These are phyloP conservation scores for Chrysolina oricalcia DNA, from an alignment of 2,888 invertebrate species.

Conservation along the genomic window DNA sequence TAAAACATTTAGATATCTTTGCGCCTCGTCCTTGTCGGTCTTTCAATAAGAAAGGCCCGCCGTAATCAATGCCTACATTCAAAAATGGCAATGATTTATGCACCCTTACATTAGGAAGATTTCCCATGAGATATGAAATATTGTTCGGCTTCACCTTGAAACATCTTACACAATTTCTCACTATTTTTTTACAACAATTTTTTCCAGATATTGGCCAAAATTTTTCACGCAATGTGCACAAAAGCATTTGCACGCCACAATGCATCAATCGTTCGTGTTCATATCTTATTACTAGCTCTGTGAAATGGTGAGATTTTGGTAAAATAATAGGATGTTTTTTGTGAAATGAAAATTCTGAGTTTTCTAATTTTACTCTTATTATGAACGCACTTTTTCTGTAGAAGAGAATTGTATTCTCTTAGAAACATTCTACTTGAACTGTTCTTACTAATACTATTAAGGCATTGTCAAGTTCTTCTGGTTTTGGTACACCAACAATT, in stretches of 20 bases:
- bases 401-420: slow-evolving; percentile 8
- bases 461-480: slow-evolving; percentile 20
- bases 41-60: slow-evolving; percentile 23
- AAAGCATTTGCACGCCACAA: slow-evolving; percentile 42
- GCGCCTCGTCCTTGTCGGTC: slow-evolving; percentile 21
- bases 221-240: slow-evolving; percentile 26
- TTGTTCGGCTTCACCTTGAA: slow-evolving; percentile 29
- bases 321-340: slow-evolving; percentile 48
- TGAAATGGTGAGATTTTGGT: slow-evolving; percentile 45
- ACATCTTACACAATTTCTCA: slow-evolving; percentile 29
- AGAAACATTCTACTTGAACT: slow-evolving; percentile 31
- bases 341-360: slow-evolving; percentile 36
- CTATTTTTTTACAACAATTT: slow-evolving; percentile 25
- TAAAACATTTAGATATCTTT: slow-evolving; percentile 23
- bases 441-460: slow-evolving; percentile 23
- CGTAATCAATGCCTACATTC: slow-evolving; percentile 29
- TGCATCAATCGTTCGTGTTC: slow-evolving; percentile 47
- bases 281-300: slow-evolving; percentile 45
- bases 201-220: slow-evolving; percentile 31
- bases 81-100: slow-evolving; percentile 17
- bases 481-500: slow-evolving; percentile 2
- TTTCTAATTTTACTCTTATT: slow-evolving; percentile 38
- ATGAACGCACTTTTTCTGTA: not conserved
- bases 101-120: slow-evolving; percentile 24
- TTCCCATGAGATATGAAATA: slow-evolving; percentile 24